Evolutionary conservation across 1,140 invertebrate species (phyloP).

Genomic region (Drosophila subpulchrella): DNA sequence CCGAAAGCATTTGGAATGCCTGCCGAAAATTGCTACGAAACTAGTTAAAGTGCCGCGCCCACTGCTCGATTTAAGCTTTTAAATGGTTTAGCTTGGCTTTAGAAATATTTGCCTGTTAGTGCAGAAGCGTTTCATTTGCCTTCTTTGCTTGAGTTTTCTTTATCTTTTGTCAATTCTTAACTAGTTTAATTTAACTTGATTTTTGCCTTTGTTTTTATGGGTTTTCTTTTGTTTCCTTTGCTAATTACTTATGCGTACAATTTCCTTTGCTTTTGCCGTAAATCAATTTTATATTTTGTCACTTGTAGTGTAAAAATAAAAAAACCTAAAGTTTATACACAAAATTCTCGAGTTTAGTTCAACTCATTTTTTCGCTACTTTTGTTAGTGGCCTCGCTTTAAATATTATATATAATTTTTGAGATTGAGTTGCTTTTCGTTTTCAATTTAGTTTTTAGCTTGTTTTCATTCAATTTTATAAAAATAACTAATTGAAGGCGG

Average conservation of each 20-base stretch:
- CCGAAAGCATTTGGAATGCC: slow-evolving; percentile 76
- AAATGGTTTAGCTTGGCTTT: slow-evolving; percentile 62
- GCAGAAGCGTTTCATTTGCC: slow-evolving; percentile 59
- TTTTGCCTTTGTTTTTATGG: slow-evolving; percentile 7
- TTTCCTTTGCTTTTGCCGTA: slow-evolving; percentile 44
- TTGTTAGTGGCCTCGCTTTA: slow-evolving; percentile 24
- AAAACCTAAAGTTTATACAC: slow-evolving; percentile 62
- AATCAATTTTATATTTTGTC: slow-evolving; percentile 54
- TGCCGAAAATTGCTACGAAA: slow-evolving; percentile 64
- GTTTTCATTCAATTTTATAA: slow-evolving; percentile 68
- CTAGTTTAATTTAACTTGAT: slow-evolving; percentile 50
- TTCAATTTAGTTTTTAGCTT: slow-evolving; percentile 32
- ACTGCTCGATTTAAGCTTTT: slow-evolving; percentile 31
- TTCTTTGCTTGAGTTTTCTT: slow-evolving; percentile 5
- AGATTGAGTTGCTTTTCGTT: slow-evolving; percentile 58
- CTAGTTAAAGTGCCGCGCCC: slow-evolving; percentile 39
- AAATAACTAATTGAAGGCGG: slow-evolving; percentile 82
- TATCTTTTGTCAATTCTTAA: slow-evolving; percentile 54
- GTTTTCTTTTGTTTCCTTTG: slow-evolving; percentile 28
- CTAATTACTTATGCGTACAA: slow-evolving; percentile 47
- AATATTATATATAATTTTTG: slow-evolving; percentile 69
- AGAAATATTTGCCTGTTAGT: slow-evolving; percentile 64
- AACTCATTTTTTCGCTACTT: slow-evolving; percentile 49
- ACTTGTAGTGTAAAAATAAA: slow-evolving; percentile 76
- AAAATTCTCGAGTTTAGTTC: slow-evolving; percentile 46